Percentiles rank a stretch among this genome's conserved stretches.
phyloP scores from a whole-genome alignment of 2,888 invertebrate genomes.

The Diploptera punctata region DNA sequence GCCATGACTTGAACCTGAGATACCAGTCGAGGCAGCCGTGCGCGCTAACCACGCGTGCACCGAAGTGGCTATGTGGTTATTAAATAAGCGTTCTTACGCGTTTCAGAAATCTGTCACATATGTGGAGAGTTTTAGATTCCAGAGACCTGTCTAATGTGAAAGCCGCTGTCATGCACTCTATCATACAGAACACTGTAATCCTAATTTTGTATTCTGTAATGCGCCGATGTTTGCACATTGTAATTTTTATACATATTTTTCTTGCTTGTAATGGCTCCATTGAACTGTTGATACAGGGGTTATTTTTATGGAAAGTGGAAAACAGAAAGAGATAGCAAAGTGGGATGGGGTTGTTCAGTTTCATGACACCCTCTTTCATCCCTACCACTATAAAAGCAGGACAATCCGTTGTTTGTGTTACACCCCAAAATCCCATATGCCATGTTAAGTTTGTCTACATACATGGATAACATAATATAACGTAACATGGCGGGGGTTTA shows the following conservation, averaged over 20 bases:
- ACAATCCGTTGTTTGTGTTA: conserved; percentile 28
- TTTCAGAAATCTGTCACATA: no score
- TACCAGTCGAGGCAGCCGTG: no score
- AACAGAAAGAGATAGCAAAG: neutral
- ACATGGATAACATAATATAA: conserved; percentile 30
- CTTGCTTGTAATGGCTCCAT: neutral
- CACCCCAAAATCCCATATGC: conserved; percentile 31
- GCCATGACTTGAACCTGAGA: no score
- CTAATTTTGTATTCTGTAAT: neutral
- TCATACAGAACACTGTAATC: neutral
- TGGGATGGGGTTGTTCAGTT: neutral
- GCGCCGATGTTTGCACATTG: neutral
- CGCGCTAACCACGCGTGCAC: no score
- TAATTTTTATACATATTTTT: neutral
- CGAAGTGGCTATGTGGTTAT: no score
- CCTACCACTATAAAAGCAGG: conserved; percentile 20
- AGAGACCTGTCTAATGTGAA: no score
- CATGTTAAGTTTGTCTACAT: conserved; percentile 29
- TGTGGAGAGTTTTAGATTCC: no score
- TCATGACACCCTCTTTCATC: neutral
- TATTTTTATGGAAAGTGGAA: conserved; percentile 6
- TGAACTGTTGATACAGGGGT: conserved; percentile 1
- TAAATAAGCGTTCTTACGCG: no score
- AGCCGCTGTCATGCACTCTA: no score
- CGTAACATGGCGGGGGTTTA: conserved; percentile 22